These are phyloP conservation scores for Nothobranchius kuhntae DNA, from an alignment of 2,113 vertebrate species.

Conservation along the genomic window DNA sequence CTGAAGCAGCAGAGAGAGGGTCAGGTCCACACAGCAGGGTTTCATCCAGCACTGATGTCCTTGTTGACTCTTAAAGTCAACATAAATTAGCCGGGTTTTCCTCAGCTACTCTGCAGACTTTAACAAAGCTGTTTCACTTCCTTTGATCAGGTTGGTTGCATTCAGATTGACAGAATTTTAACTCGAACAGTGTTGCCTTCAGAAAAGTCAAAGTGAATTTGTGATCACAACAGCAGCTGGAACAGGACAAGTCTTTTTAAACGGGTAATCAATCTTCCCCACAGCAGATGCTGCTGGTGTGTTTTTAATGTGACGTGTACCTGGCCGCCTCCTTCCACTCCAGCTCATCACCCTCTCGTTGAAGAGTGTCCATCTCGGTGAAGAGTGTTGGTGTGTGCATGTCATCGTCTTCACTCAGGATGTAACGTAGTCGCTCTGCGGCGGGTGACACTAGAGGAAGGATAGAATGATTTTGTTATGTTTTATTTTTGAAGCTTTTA, in stretches of 20 bases:
- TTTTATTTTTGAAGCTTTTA: no score
- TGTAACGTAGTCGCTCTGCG: conserved; percentile 91
- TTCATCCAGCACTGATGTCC: no score
- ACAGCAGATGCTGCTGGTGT: not conserved
- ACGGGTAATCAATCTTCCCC: not conserved
- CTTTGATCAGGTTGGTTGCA: no score
- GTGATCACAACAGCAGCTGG: no score
- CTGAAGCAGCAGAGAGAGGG: conserved; percentile 68
- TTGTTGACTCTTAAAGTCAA: no score
- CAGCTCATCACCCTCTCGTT: conserved; percentile 92
- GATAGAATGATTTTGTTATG: not conserved
- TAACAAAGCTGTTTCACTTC: no score
- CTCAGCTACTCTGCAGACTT: no score
- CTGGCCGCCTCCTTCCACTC: conserved; percentile 98
- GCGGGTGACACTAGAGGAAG: conserved; percentile 87
- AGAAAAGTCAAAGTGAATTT: no score
- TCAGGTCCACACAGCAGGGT: no score
- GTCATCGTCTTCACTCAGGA: conserved; percentile 92
- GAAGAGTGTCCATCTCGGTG: conserved; percentile 97
- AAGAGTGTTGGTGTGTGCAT: conserved; percentile 91
- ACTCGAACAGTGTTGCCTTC: no score
- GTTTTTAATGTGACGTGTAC: conserved; percentile 66
- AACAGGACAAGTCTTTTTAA: not conserved
- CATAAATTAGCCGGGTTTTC: no score
- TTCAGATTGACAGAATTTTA: no score